Evolutionary conservation across 2,888 invertebrate genomes (phyloP).

Genomic region (Alsophila aescularia): DNA sequence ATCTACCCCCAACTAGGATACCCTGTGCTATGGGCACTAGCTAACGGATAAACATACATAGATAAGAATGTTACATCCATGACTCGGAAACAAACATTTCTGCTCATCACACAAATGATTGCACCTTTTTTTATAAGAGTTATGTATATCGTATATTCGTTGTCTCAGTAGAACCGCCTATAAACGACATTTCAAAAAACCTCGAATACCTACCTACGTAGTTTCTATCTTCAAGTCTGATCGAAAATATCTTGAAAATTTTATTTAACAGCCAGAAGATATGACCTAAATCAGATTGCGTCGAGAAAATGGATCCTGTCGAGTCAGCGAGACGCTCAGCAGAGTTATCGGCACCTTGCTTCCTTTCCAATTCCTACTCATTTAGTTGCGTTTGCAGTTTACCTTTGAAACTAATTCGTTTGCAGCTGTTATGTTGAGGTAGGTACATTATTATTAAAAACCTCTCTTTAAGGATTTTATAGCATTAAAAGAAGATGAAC

Average conservation of each 20-base stretch:
- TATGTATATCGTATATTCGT: too few species aligned
- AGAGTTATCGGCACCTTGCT: constrained; percentile 71
- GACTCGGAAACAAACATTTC: too few species aligned
- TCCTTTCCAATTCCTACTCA: constrained; percentile 67
- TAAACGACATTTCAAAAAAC: constrained; percentile 5
- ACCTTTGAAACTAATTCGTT: constrained; percentile 50
- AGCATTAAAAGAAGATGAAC: too few species aligned
- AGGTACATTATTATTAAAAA: neutral
- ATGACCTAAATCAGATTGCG: constrained; percentile 62
- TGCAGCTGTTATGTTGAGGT: constrained; percentile 13
- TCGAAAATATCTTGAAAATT: constrained; percentile 24
- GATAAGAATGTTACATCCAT: too few species aligned
- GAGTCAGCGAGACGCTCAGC: constrained; percentile 59
- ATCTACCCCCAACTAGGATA: too few species aligned
- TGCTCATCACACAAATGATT: too few species aligned
- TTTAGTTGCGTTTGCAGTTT: constrained; percentile 68
- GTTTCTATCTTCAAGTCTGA: constrained; percentile 8
- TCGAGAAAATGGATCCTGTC: constrained; percentile 61
- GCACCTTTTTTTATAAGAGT: too few species aligned
- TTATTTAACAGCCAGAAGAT: constrained; percentile 54
- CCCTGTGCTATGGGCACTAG: too few species aligned
- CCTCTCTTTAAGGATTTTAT: neutral
- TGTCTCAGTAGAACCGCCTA: constrained; percentile 6
- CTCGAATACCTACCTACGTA: constrained; percentile 7
- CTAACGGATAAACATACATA: too few species aligned